Base-by-base conservation (phyloP, 1,140 invertebrate genomes). In the Trichoplusia ni region DNA sequence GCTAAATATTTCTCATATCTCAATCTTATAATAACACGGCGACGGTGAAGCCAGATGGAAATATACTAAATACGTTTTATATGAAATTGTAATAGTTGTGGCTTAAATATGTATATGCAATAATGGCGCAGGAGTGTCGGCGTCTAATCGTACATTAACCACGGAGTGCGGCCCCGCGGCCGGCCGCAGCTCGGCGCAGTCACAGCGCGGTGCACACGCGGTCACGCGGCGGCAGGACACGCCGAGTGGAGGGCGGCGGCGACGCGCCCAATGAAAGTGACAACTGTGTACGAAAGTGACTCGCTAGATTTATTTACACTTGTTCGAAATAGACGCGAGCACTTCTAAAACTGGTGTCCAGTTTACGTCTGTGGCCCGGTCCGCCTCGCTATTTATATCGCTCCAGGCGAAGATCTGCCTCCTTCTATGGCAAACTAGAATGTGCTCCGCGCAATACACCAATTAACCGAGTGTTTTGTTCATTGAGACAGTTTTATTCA, bases 261-360 rank as follows among this genome's bases (percentile, higher is more conserved):
- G 63, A 71, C 61, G 71, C 71, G 54, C 23, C 66, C 79, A 82
- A 86, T 78, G 86, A 89, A 89, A 90, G 86, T 90, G 85, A 90
- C 85, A 87, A 81, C 67, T 70, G 73, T 64, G 61, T 71, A 84
- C 81, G 82, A 86, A 90, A 86, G 85, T 82, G 75, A 81, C 77
- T 75, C 62, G 74, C 75, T 84, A 83, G 82, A 88, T 88, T 87
- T 87, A 88, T 90, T 89, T 86, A 88, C 82, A 86, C 84, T 88
- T 77, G 82, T 85, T 84, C 76, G 73, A 85, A 86, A 89, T 88
- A 86, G 81, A 85, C 69, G 61, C 78, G 65, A 75, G 69, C 79
- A 79, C 79, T 82, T 81, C 81, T 88, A 85, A 85, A 89, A 86
- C 81, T 83, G 74, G 80, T 88, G 84, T 85, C 82, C 77, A 85